Evolutionary conservation across 2,888 invertebrate genomes (phyloP), one percentile per base, ranked within the genome.

Genomic region (Hesperia comma): DNA sequence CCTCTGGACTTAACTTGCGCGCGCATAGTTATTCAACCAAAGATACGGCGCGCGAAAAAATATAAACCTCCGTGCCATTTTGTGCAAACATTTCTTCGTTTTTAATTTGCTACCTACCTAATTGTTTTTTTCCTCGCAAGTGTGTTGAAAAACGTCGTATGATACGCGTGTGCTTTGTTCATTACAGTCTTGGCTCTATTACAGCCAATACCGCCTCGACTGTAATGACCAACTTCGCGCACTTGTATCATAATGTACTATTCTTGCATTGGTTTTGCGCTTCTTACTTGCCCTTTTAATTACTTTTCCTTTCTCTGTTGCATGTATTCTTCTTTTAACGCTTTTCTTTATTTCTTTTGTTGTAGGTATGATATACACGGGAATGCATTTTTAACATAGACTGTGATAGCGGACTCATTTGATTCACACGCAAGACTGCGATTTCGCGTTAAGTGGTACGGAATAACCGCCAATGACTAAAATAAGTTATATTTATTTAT

Each of bases 281-380:
- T 57, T 57, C 12, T 43, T 17, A 41, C 32, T 43, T n/a, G 33
- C 56, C 26, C 49, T 63, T 51, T 21, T 7, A 49, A 32, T 10
- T 40, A 6, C 53, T 53, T 21, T 71, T 69, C 60, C 76, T 71
- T 74, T 77, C 70, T 81, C 74, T 78, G 75, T 83, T 86, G 88
- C 89, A 89, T 88, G 87, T 74, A 71, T 76, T 80, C 69, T 75
- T 77, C 40, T 70, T 82, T 83, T 86, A 86, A 88, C 84, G 87
- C 87, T 90, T 88, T 70, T 86, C 75, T 84, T 72, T 86, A 84
- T 90, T 85, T 89, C 86, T 89, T 90, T 90, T 92, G 90, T 92
- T 91, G 85, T 91, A 91, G 92, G 91, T 90, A 84, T 87, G 84
- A 86, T 90, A 85, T 80, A 85, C 81, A 84, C 77, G 85, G 86